These are phyloP conservation scores for Gortyna flavago DNA, from an alignment of 2,888 invertebrate species.

Conservation along the genomic window DNA sequence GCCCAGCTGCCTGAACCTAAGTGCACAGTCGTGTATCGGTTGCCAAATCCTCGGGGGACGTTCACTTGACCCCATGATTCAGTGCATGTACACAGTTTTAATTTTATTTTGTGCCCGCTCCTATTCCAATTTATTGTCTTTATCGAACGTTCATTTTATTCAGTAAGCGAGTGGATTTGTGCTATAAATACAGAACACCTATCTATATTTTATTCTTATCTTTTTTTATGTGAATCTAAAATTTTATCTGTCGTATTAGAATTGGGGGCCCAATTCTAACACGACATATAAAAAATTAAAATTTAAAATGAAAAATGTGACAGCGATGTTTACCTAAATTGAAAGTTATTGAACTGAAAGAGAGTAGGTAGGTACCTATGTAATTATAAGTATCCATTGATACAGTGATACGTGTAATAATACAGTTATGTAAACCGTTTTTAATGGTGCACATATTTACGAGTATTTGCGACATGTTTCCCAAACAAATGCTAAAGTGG, in stretches of 20 bases:
- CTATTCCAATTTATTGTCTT: conserved; percentile 80
- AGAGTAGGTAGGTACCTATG: not conserved
- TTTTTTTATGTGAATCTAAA: conserved; percentile 49
- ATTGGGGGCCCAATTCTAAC: conserved; percentile 15
- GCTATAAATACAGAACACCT: conserved; percentile 31
- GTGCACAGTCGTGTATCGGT: conserved; percentile 89
- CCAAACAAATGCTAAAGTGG: conserved; percentile 23
- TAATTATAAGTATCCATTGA: not conserved
- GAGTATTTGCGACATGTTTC: conserved; percentile 22
- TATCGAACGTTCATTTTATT: conserved; percentile 79
- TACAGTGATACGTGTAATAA: conserved; percentile 1
- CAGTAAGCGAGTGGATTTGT: conserved; percentile 61
- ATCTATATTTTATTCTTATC: conserved; percentile 52
- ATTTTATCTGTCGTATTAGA: conserved; percentile 32
- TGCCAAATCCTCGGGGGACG: conserved; percentile 87
- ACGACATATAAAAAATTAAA: too few relatives aligned
- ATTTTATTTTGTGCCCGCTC: conserved; percentile 83
- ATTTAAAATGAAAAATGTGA: conserved; percentile 35
- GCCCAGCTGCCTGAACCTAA: conserved; percentile 76
- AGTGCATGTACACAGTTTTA: conserved; percentile 82
- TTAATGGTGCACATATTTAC: conserved; percentile 9
- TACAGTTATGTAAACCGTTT: conserved; percentile 11
- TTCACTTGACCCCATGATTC: conserved; percentile 80
- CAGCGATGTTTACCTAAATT: conserved; percentile 20
- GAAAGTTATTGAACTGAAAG: not conserved